Base-by-base conservation (phyloP, 1,140 invertebrate genomes). In the Aporrectodea caliginosa region DNA sequence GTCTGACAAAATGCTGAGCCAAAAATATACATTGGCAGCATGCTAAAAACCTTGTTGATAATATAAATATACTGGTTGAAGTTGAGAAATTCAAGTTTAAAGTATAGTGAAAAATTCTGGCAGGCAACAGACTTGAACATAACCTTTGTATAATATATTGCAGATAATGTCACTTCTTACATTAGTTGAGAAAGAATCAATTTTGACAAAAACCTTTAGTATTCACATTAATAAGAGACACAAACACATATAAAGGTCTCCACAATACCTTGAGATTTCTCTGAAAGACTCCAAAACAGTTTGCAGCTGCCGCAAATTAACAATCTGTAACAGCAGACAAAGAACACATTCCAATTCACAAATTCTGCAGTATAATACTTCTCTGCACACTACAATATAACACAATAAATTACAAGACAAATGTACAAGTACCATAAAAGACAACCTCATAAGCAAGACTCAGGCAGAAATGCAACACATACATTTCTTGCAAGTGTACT, bases 281-380 rank as follows among this genome's bases (percentile, higher is more conserved):
- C 84, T 86, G 82, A 89, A 89, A 43, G 85, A 83, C 35, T 87
- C 84, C 84, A 85, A 89, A 33, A 84, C 83, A 70, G 84, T 86
- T 32, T 85, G 82, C 77, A 88, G 85, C 78, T 88, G 87, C 78
- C 85, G 81, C n/a, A 88, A 35, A 81, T 87, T 87, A 22, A 87
- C 81, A 75, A 88, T 85, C 86, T 88, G 82, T 34, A 84, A 81
- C 73, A 73, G 74, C 80, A 83, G 43, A 58, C n/a, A n/a, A n/a
- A n/a, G n/a, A n/a, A n/a, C n/a, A n/a, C n/a, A n/a, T n/a, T n/a
- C n/a, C n/a, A n/a, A n/a, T n/a, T n/a, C n/a, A 58, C 43, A 58
- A 22, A 22, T 58, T 22, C 6, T 6, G 6, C 43, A 58, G 6
- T 58, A 58, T 12, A 22, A 58, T 58, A 58, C 6, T 22, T 12